phyloP scores from a whole-genome alignment of 2,888 invertebrate genomes.

The Aquatica leii region DNA sequence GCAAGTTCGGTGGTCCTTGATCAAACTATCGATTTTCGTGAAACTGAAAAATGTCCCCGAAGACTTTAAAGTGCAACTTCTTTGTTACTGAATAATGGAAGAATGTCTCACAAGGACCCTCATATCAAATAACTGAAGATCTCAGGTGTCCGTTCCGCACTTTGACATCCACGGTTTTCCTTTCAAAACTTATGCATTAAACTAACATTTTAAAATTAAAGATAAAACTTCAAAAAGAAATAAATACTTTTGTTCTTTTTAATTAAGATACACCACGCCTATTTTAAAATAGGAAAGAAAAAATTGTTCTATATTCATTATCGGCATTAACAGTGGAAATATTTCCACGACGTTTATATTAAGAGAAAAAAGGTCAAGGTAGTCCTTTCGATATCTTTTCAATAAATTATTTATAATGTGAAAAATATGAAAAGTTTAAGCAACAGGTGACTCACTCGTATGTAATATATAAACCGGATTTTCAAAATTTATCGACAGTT shows the following conservation, averaged over 20 bases:
- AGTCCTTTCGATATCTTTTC: conserved; percentile 16
- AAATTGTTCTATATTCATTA: too few species aligned
- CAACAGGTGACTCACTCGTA: conserved; percentile 18
- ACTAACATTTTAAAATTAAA: neutral
- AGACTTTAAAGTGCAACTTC: conserved; percentile 33
- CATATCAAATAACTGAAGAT: conserved; percentile 32
- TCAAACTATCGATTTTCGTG: conserved; percentile 28
- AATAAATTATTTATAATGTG: conserved; percentile 23
- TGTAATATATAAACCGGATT: conserved; percentile 4
- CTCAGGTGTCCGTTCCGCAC: conserved; percentile 35
- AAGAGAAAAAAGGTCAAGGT: conserved; percentile 24
- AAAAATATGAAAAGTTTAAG: conserved; percentile 13
- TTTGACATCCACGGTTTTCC: conserved; percentile 21
- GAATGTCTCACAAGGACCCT: conserved; percentile 29
- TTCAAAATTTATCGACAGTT: neutral
- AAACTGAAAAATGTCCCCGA: conserved; percentile 29
- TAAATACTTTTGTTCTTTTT: too few species aligned
- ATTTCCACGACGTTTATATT: conserved; percentile 18
- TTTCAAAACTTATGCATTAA: conserved; percentile 2
- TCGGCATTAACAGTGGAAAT: neutral
- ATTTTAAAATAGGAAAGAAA: too few species aligned
- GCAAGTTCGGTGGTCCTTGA: conserved; percentile 24
- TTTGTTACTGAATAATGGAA: conserved; percentile 36
- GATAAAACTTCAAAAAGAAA: too few species aligned
- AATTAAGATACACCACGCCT: too few species aligned